These are phyloP conservation scores for Tenebrosternarchus preto DNA, from an alignment of 2,113 vertebrate genomes.

Conservation along the genomic window DNA sequence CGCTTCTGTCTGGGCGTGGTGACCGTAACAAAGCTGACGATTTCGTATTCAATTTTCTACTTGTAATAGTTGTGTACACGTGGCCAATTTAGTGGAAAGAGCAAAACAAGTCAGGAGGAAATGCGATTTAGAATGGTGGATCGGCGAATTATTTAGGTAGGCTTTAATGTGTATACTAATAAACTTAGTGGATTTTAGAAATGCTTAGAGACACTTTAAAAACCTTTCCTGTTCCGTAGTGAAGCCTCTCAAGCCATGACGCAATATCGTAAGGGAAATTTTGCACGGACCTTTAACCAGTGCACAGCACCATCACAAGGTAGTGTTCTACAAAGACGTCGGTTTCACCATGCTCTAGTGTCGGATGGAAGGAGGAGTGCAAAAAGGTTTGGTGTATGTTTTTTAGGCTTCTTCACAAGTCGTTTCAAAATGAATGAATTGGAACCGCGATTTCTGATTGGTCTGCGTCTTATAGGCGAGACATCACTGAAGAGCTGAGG, in stretches of 20 bases:
- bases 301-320: not conserved
- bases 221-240: not conserved
- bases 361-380: not conserved
- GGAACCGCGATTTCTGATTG: not conserved
- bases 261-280: not conserved
- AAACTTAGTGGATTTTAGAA: too few species aligned
- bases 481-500: not conserved
- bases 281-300: not conserved
- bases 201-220: not conserved
- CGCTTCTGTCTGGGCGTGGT: too few species aligned
- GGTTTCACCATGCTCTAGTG: constrained; percentile 17
- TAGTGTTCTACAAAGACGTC: constrained; percentile 10
- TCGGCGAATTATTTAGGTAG: too few species aligned
- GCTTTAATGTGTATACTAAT: too few species aligned
- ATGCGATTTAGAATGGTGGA: too few species aligned
- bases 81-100: too few species aligned
- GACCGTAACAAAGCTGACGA: too few species aligned
- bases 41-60: too few species aligned
- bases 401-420: not conserved
- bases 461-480: not conserved
- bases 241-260: constrained; percentile 11
- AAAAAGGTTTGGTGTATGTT: not conserved
- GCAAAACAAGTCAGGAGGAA: too few species aligned
- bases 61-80: too few species aligned
- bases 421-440: not conserved